Conservation (phyloP, 92 coral and sea anemone species). For the Phymanthus crucifer region DNA sequence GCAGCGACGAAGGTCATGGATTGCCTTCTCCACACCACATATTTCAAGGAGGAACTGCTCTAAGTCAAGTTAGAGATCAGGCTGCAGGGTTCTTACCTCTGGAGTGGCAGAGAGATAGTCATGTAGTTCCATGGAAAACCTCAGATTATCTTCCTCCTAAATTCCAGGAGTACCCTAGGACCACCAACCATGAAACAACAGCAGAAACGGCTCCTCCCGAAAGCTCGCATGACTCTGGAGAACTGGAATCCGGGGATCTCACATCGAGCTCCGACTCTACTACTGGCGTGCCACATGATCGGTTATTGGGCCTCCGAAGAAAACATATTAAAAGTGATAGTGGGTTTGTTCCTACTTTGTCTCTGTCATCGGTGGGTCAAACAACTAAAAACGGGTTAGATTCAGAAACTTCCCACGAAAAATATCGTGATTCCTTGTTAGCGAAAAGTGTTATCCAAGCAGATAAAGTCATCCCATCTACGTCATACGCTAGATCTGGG, state of each 20-base stretch:
- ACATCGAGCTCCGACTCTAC: constrained; percentile 22
- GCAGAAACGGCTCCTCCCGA: constrained; percentile 41
- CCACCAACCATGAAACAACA: constrained; percentile 15
- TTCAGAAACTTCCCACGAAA: background rate
- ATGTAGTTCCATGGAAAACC: background rate
- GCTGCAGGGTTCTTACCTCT: background rate
- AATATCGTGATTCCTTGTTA: background rate
- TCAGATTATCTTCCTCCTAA: background rate
- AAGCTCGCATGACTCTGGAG: constrained; percentile 42
- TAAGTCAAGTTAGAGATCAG: background rate
- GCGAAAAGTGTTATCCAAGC: background rate
- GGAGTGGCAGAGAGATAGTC: constrained; percentile 1
- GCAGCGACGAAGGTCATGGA: background rate
- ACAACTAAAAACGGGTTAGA: background rate
- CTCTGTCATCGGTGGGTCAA: constrained; percentile 11
- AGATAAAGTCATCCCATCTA: background rate
- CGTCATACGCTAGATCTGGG: constrained; percentile 20
- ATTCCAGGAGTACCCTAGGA: constrained; percentile 6
- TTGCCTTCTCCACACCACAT: background rate
- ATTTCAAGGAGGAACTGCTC: background rate
- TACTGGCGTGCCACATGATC: constrained; percentile 13
- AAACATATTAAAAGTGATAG: background rate
- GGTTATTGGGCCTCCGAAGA: constrained; percentile 1
- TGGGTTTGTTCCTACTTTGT: constrained; percentile 3
- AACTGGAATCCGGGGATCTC: constrained; percentile 36